Evolutionary conservation across 2,113 vertebrate species (phyloP), one percentile per base, ranked within the genome.

Genomic region (Bujurquina vittata): DNA sequence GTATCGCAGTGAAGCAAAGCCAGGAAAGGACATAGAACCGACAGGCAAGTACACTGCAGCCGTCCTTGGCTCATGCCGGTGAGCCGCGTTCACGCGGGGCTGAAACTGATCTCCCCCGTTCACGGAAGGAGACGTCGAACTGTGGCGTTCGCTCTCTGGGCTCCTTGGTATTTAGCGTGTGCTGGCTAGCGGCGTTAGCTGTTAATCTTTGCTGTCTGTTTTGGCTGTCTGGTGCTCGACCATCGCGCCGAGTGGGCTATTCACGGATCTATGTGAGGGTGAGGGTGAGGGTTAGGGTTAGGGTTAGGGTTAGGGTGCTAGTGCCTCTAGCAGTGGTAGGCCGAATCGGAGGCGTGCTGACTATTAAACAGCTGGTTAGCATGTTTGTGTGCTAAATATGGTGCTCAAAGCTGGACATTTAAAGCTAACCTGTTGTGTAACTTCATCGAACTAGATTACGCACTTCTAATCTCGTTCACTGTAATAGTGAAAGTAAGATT

Each of bases 401-500:
- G 46, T 10, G 52, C 46, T 55, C 7, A 61, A 3, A 31, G 43
- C 10, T 31, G 35, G 52, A 65, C 46, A 67, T 83, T 55, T 74
- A 29, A 26, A 37, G 15, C 56, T 49, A 61, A 80, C 75, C 59
- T 74, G 79, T 88, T 84, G 84, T 87, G 52, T 75, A 75, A 77
- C 56, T 57, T 54, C 46, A 31, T 67, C 46, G 63, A 54, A 43
- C 9, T 60, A 31, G 74, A 77, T 55, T 74, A 35, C 73, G 57
- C 63, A 86, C 78, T 67, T 75, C 5, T 57, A 31, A 18, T 35
- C 7, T 17, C 31, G 9, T 35, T 22, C 6, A 15, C 1, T 1
- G 37, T 40, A 55, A 20, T 35, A 20, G 31, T 60, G 3, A 72
- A 72, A 52, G 65, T 72, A 72, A 72, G 43, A 52, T 31, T 52